These are phyloP conservation scores for Ichneumoninae sp. DNA, from an alignment of 2,888 invertebrate species.

Conservation along the genomic window DNA sequence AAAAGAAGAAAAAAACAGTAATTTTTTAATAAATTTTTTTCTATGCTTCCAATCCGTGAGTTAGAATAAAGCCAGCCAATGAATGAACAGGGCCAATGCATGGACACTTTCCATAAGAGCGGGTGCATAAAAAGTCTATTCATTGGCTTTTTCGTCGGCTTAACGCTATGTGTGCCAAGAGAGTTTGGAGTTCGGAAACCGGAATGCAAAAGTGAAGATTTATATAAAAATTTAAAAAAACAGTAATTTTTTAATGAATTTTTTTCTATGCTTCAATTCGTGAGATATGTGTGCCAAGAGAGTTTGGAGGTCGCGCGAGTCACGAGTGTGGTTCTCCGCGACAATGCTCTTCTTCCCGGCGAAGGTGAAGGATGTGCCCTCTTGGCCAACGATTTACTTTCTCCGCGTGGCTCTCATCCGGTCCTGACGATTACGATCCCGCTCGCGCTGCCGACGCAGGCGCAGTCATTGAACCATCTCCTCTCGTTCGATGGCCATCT, in stretches of 20 bases:
- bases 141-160: no score
- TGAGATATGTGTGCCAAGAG: not conserved
- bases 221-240: not conserved
- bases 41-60: no score
- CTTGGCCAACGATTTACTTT: slow-evolving; percentile 73
- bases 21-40: no score
- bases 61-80: no score
- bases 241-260: not conserved
- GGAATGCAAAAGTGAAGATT: no score
- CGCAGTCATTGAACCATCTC: slow-evolving; percentile 40
- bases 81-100: no score
- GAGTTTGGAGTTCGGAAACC: no score
- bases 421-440: slow-evolving; percentile 57
- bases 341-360: slow-evolving; percentile 59
- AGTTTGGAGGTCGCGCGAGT: slow-evolving; percentile 10
- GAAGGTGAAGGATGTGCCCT: slow-evolving; percentile 80
- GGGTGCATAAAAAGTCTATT: no score
- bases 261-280: no score
- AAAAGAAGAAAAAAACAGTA: no score
- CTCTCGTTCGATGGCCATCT: not conserved
- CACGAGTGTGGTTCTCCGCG: not conserved
- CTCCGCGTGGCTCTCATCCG: slow-evolving; percentile 71
- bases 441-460: slow-evolving; percentile 23
- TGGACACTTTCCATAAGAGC: no score
- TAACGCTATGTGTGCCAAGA: no score